Evolutionary conservation across 2,888 invertebrate genomes (phyloP), one percentile per base, ranked within the genome.

Genomic region (Diplolepis rosae): DNA sequence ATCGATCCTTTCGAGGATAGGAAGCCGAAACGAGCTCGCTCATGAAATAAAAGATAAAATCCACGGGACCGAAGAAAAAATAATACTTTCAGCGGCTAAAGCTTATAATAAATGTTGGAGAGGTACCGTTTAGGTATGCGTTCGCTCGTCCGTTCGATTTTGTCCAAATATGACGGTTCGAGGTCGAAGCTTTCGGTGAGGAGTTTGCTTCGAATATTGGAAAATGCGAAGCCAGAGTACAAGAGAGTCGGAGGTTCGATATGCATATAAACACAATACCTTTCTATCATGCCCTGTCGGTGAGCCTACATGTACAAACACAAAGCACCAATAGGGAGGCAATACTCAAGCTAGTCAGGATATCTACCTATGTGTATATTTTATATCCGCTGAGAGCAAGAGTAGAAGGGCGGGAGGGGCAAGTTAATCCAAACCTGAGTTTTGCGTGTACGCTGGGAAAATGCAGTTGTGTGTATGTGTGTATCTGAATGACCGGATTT

Each of bases 211-310:
- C 82, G 86, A 87, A 87, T 88, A 88, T 88, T 88, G 88, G 88
- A 88, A 88, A 88, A 87, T 84, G 85, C 81, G 82, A 83, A 86
- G 85, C 85, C 80, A 80, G 81, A 83, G 83, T 81, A 82, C 82
- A 79, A 82, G 82, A 77, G 77, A 82, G 78, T 80, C 78, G 77
- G 80, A 84, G 81, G 80, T 83, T 83, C 86, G 85, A 85, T 87
- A 86, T 88, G 87, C 87, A 87, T 88, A 88, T 87, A 88, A 87
- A 87, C 87, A 88, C 87, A 88, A 88, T 87, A 85, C 86, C 85
- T 83, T 78, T 76, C 79, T 81, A 79, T 79, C 79, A 80, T 74
- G 75, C 74, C 69, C 72, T 75, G 50, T 61, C 61, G 61, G 27
- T 61, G 61, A 39, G 39, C 24, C 24, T 39, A 42, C 39, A 24